Percentiles rank a stretch among this genome's conserved stretches.
Evolutionary conservation across 2,113 vertebrate species (phyloP).

Genomic region (Typhlomys cinereus): DNA sequence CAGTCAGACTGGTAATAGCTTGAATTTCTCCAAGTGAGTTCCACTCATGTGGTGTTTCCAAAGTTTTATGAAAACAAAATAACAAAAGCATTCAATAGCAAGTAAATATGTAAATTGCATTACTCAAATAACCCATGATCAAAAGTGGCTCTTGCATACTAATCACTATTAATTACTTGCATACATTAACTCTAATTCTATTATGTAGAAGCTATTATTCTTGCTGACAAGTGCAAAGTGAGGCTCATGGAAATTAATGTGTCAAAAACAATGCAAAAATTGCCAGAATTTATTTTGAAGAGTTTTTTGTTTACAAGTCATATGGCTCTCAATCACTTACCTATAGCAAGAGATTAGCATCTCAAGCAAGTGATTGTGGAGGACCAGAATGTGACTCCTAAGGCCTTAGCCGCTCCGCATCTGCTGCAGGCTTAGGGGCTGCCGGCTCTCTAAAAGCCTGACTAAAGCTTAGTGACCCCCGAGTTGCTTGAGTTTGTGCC

Average conservation of each 20-base stretch:
- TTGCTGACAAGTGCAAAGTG: neutral
- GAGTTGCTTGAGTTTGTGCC: neutral
- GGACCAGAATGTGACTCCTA: neutral
- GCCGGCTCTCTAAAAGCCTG: neutral
- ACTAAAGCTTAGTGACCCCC: neutral
- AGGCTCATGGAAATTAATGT: neutral
- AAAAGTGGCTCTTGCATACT: neutral
- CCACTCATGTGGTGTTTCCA: neutral
- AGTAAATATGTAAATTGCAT: neutral
- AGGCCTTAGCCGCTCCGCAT: neutral
- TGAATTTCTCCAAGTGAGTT: neutral
- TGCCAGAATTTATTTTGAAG: neutral
- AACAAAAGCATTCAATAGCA: neutral
- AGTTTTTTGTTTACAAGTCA: neutral
- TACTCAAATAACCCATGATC: neutral
- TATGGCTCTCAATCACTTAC: neutral
- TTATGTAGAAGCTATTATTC: neutral
- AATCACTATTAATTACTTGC: neutral
- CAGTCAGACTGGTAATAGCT: neutral
- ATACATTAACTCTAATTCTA: neutral
- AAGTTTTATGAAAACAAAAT: slow-evolving; percentile 41
- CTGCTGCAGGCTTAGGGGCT: no score
- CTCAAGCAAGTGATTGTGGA: neutral
- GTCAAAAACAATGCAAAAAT: neutral
- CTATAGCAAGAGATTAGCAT: neutral